These are phyloP conservation scores for Diplolepis rosae DNA, from an alignment of 2,888 invertebrate species.

Conservation along the genomic window DNA sequence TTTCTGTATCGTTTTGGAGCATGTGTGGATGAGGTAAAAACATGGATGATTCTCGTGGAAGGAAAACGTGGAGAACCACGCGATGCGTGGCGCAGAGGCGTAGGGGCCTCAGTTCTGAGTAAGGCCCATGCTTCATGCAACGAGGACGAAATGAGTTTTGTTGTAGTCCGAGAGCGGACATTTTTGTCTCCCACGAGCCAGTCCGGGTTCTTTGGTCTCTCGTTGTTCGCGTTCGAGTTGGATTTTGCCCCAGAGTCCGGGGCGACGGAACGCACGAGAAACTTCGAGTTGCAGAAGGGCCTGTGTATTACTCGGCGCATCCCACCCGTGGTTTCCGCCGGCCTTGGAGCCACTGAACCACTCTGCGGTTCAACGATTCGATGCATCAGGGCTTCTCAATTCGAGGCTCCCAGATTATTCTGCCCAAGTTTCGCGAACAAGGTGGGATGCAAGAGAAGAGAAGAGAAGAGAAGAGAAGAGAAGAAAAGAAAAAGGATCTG, in stretches of 20 bases:
- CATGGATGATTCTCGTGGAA: neutral
- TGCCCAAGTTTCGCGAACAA: neutral
- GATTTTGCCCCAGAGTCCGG: conserved; percentile 13
- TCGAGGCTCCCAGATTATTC: conserved; percentile 35
- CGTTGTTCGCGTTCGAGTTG: conserved; percentile 32
- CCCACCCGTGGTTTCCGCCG: conserved; percentile 73
- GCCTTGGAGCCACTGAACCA: conserved; percentile 75
- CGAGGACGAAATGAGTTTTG: conserved; percentile 36
- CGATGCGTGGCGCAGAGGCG: conserved; percentile 26
- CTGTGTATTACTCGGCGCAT: conserved; percentile 56
- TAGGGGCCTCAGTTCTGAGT: neutral
- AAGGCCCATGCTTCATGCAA: conserved; percentile 27
- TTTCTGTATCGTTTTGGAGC: neutral
- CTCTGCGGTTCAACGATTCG: conserved; percentile 74
- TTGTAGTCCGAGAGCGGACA: conserved; percentile 34
- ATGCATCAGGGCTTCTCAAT: conserved; percentile 70
- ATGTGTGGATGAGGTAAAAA: neutral
- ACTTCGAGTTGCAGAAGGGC: conserved; percentile 46
- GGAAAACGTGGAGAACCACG: conserved; percentile 33
- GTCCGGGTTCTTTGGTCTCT: conserved; percentile 32
- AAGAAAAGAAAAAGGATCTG: conserved; percentile 9
- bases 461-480: no score
- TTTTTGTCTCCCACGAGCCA: conserved; percentile 45
- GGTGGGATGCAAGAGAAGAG: conserved; percentile 10
- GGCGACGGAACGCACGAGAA: conserved; percentile 54